Evolutionary conservation across 2,888 invertebrate species (phyloP).

Genomic region (Chalcis sispes): DNA sequence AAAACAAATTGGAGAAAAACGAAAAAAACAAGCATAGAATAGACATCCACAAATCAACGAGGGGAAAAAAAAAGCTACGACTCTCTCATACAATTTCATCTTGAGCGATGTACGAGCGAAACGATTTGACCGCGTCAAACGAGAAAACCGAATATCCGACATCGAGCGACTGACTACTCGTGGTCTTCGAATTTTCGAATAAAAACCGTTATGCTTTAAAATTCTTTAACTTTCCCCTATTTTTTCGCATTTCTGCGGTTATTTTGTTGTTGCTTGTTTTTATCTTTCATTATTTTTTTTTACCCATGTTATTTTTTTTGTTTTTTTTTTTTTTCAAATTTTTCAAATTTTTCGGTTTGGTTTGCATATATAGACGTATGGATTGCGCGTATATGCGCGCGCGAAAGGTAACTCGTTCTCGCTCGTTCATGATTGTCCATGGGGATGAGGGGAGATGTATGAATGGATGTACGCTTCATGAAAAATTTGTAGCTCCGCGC

Average conservation of each 20-base stretch:
- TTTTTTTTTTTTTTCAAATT: too few relatives aligned
- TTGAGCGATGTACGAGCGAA: background rate
- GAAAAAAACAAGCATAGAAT: background rate
- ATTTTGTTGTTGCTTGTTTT: background rate
- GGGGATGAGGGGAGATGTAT: too few relatives aligned
- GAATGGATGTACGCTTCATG: background rate
- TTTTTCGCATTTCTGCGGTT: background rate
- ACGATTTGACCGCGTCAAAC: too few relatives aligned
- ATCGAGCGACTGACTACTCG: background rate
- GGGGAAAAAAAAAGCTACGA: too few relatives aligned
- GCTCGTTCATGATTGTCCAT: too few relatives aligned
- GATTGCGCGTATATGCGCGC: too few relatives aligned
- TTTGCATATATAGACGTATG: too few relatives aligned
- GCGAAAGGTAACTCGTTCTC: too few relatives aligned
- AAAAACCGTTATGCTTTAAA: conserved; percentile 10
- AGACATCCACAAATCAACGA: background rate
- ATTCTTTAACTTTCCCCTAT: background rate
- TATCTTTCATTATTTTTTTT: background rate
- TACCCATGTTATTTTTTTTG: too few relatives aligned
- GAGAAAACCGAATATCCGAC: background rate
- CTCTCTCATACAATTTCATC: conserved; percentile 3
- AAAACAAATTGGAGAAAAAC: background rate
- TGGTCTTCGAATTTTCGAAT: background rate
- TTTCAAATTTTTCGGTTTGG: too few relatives aligned
- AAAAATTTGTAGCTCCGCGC: conserved; percentile 21